Evolutionary conservation across 2,113 vertebrate genomes (phyloP).

Genomic region (Engraulis encrasicolus): DNA sequence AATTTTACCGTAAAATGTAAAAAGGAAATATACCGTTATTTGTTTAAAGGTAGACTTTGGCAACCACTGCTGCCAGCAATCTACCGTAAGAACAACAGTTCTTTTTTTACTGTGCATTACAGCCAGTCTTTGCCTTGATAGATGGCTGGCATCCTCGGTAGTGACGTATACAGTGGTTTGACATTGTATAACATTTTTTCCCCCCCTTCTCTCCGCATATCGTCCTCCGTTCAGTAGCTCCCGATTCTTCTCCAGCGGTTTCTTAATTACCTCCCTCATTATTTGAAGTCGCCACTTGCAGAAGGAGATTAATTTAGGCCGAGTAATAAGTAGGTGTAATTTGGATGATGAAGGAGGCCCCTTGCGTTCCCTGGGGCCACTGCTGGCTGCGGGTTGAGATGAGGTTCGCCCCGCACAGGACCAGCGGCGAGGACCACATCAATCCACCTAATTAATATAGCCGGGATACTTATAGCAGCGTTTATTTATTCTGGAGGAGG

Average conservation of each 20-base stretch:
- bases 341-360: constrained; percentile 55
- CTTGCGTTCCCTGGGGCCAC: constrained; percentile 36
- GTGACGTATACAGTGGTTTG: background rate
- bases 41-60: too few species aligned
- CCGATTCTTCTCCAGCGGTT: background rate
- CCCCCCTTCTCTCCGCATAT: too few species aligned
- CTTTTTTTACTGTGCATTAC: background rate
- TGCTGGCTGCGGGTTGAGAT: constrained; percentile 41
- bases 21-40: too few species aligned
- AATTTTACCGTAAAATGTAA: too few species aligned
- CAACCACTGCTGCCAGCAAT: too few species aligned
- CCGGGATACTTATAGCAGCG: constrained; percentile 39
- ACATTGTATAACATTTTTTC: background rate
- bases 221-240: constrained; percentile 31
- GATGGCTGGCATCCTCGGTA: background rate
- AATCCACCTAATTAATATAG: constrained; percentile 55
- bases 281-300: constrained; percentile 37
- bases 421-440: constrained; percentile 32
- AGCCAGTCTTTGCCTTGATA: background rate
- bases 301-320: constrained; percentile 28
- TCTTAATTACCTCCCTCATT: constrained; percentile 48
- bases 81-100: background rate
- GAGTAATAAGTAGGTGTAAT: constrained; percentile 38
- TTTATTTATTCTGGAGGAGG: background rate
- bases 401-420: constrained; percentile 45